Percentiles rank a stretch among this genome's conserved stretches.
Evolutionary conservation across 2,113 vertebrate genomes (phyloP).

Genomic region (Poeciliopsis retropinna): DNA sequence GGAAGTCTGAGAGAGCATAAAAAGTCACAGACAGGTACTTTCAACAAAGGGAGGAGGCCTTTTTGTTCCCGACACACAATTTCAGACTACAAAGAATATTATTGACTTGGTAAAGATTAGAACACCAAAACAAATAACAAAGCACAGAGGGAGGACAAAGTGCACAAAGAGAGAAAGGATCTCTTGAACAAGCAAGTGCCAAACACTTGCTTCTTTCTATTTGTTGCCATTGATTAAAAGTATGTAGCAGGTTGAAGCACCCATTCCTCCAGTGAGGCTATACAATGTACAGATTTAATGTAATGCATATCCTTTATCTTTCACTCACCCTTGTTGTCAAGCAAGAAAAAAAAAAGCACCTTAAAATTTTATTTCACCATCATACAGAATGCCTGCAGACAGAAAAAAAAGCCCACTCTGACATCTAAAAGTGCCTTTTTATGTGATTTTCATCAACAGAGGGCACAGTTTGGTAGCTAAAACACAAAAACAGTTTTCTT

Average conservation of each 20-base stretch:
- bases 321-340: constrained; percentile 45
- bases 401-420: not conserved
- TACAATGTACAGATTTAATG: constrained; percentile 53
- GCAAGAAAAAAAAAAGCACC: not conserved
- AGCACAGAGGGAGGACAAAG: constrained; percentile 76
- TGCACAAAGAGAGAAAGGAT: constrained; percentile 74
- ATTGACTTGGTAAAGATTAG: constrained; percentile 85
- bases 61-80: constrained; percentile 80
- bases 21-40: constrained; percentile 83
- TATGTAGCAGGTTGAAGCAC: constrained; percentile 63
- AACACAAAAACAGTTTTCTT: constrained; percentile 45
- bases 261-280: constrained; percentile 51
- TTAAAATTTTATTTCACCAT: constrained; percentile 13
- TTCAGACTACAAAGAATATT: constrained; percentile 87
- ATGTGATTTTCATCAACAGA: constrained; percentile 56
- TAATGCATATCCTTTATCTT: constrained; percentile 60
- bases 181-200: constrained; percentile 66
- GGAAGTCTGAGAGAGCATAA: constrained; percentile 73
- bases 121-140: constrained; percentile 85
- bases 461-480: constrained; percentile 39
- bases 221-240: constrained; percentile 80
- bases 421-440: constrained; percentile 29
- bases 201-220: constrained; percentile 60
- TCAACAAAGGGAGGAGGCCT: constrained; percentile 76
- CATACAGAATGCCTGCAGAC: constrained; percentile 16